Evolutionary conservation across 2,888 invertebrate species (phyloP).

Genomic region (Mylabris sibirica): DNA sequence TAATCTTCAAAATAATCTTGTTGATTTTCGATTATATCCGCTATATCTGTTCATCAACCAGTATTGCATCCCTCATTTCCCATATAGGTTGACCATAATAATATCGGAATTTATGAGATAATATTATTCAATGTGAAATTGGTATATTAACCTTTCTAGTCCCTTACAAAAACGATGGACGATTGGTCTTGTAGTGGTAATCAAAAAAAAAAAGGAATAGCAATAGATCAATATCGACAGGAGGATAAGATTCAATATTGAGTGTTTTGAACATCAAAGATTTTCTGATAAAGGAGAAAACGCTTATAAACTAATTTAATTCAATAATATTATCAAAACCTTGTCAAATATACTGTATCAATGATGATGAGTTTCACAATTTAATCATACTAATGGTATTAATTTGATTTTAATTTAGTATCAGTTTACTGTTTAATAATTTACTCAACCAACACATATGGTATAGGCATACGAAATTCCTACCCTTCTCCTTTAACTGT

Average conservation of each 20-base stretch:
- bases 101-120: constrained; percentile 9
- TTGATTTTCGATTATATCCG: too few relatives aligned
- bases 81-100: background rate
- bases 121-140: constrained; percentile 14
- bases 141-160: constrained; percentile 2
- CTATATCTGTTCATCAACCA: background rate
- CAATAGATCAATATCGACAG: background rate
- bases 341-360: background rate
- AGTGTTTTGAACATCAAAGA: background rate
- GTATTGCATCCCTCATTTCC: background rate
- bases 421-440: background rate
- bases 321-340: background rate
- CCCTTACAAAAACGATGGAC: background rate
- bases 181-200: background rate
- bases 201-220: background rate
- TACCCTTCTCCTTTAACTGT: background rate
- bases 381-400: background rate
- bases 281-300: background rate
- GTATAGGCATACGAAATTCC: background rate
- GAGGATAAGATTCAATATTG: background rate
- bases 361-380: too few relatives aligned
- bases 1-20: too few relatives aligned
- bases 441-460: background rate
- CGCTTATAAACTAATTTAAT: background rate
- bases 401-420: constrained; percentile 4